Base-by-base conservation (phyloP, 1,140 invertebrate genomes). In the Calliopsis andreniformis region DNA sequence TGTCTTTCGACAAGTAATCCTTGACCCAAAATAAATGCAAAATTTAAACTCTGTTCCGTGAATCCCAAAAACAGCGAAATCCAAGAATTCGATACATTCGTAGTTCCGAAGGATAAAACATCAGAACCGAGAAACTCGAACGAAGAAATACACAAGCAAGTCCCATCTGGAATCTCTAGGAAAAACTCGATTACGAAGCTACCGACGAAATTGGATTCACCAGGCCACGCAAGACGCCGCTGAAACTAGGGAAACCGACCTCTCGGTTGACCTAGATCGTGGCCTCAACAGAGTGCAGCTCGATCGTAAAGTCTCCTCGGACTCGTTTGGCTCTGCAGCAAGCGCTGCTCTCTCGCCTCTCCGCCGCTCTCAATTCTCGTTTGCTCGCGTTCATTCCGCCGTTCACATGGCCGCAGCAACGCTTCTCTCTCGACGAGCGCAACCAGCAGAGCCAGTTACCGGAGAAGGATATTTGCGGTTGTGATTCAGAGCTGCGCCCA, bases 381-480 rank as follows among this genome's bases (percentile, higher is more conserved):
- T 69, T 28, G 30, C 64, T 69, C 35, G 32, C 28, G 32, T 23
- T 42, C 23, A 16, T 53, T 25, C 14, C 45, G 18, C 10, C 47
- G 45, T 64, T 63, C 68, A 53, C 35, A 58, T 18, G 55, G 61
- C 49, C 45, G 56, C 72, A 39, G 58, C 43, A 30, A 32, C 30
- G 47, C 45, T 49, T 42, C 49, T 73, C 58, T 53, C 42, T 32
- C 49, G 39, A 49, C n/a, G 32, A 59, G 45, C 66, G 49, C 32
- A 53, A 72, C 67, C 42, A 70, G 76, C 47, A 42, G 56, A 66
- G 66, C 71, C 59, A 76, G 68, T 84, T 81, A 79, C 75, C 81
- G 51, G 75, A 78, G 66, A 79, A 82, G 81, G 80, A 86, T 86
- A 87, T 87, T 87, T 87, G 86, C 82, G 86, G 84, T 85, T 83